Base-by-base conservation (phyloP, 2,888 invertebrate genomes). In the Minunthozetes semirufus region DNA sequence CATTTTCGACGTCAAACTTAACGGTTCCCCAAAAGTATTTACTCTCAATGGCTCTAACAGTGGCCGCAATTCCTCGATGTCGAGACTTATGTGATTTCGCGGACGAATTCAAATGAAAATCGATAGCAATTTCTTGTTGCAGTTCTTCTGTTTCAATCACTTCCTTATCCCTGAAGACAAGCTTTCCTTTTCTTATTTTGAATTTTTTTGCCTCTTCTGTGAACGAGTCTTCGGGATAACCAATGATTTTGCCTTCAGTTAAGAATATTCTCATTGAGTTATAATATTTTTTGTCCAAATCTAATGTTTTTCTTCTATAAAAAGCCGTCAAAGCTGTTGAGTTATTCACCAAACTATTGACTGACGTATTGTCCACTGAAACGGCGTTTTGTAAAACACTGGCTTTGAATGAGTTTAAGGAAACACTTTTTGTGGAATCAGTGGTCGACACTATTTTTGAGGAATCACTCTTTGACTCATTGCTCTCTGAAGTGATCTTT, bases 251-350 rank as follows among this genome's bases (percentile, higher is more conserved):
- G 5, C 25, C 25, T 3, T 46, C 1, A 3, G 19, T 70, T 6
- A 48, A 25, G 17, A 48, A 70, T 19, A 25, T 22, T 15, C 48
- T 1, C 46, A 70, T 70, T 27, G 70, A 42, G 5, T 46, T 25
- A 48, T 70, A 70, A 70, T 70, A 70, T 17, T 27, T 46, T 8
- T 22, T 46, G 19, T 70, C 70, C 17, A 70, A 48, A 38, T 70
- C 70, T 11, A 42, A 8, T 8, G 42, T 42, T 11, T 42, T 42
- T 11, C 42, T 42, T 13, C 5, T 6, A 13, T 11, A 1, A 13
- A 11, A 13, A 8, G 42, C 11, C 11, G 42, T 42, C 42, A 13
- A 13, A 42, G 8, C 33, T 5, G 8, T 42, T 13, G 11, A 42
- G 11, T 42, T 42, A 13, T 42, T 42, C 11, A 42, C 13, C 42